These are phyloP conservation scores for Baccha elongata DNA, from an alignment of 2,888 invertebrate species.

Conservation along the genomic window DNA sequence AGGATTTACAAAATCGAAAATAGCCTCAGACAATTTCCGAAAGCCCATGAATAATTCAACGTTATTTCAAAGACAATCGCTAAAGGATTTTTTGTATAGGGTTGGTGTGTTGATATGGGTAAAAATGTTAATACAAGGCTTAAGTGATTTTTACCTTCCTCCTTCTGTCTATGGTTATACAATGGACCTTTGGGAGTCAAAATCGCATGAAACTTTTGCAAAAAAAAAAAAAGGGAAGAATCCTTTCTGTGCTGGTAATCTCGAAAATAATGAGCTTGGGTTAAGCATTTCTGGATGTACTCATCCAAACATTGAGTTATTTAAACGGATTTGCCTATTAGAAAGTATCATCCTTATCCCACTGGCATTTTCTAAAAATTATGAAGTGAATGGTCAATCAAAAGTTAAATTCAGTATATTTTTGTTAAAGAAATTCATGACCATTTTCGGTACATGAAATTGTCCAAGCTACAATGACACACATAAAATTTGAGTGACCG, in stretches of 20 bases:
- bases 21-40: constrained; percentile 36
- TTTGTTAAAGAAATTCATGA: too few species aligned
- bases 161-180: background rate
- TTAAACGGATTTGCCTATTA: constrained; percentile 34
- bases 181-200: constrained; percentile 25
- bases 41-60: constrained; percentile 56
- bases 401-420: too few species aligned
- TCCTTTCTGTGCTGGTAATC: constrained; percentile 29
- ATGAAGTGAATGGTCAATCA: constrained; percentile 26
- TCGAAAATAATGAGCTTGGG: constrained; percentile 27
- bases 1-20: constrained; percentile 49
- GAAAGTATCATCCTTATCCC: constrained; percentile 9
- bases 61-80: constrained; percentile 45
- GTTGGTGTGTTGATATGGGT: background rate
- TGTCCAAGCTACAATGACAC: too few species aligned
- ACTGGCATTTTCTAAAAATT: constrained; percentile 19
- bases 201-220: constrained; percentile 2
- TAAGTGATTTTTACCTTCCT: background rate
- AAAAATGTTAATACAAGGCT: constrained; percentile 20
- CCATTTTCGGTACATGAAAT: too few species aligned
- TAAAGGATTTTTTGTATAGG: background rate
- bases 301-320: constrained; percentile 21
- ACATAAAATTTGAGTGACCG: too few species aligned
- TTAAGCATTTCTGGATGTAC: constrained; percentile 28
- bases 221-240: constrained; percentile 6